phyloP scores from a whole-genome alignment of 2,888 invertebrate species.

The Apamea monoglypha region DNA sequence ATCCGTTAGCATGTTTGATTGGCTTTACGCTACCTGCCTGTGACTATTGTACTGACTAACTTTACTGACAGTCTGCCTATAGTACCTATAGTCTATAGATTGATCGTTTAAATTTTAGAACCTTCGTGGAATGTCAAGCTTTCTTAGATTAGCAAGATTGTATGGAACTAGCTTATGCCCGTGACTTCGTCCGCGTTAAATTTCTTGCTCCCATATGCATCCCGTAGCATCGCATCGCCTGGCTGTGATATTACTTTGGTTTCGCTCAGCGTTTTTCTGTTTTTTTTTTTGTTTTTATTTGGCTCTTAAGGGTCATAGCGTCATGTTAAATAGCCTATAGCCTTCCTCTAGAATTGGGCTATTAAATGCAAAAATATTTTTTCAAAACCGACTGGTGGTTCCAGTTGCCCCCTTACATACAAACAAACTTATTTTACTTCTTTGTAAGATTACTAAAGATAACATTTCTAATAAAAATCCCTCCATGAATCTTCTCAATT shows the following conservation, averaged over 20 bases:
- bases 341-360: too few relatives aligned
- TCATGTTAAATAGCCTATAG: too few relatives aligned
- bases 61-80: slow-evolving; percentile 6
- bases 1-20: slow-evolving; percentile 51
- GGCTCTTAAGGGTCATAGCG: too few relatives aligned
- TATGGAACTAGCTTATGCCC: too few relatives aligned
- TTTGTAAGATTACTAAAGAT: not conserved
- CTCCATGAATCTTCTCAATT: not conserved
- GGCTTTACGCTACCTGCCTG: slow-evolving; percentile 26
- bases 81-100: not conserved
- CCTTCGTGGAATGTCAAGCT: slow-evolving; percentile 2
- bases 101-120: not conserved
- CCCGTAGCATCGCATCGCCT: too few relatives aligned
- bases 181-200: too few relatives aligned
- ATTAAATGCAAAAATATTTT: not conserved
- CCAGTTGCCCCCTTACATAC: too few relatives aligned
- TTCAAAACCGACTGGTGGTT: not conserved
- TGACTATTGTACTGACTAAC: slow-evolving; percentile 37
- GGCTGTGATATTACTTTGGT: too few relatives aligned
- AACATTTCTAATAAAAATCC: not conserved
- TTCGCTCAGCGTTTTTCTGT: too few relatives aligned
- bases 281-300: too few relatives aligned
- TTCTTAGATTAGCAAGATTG: not conserved
- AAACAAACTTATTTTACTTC: too few relatives aligned
- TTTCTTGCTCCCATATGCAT: too few relatives aligned